These are phyloP conservation scores for Oikopleura dioica DNA, from an alignment of 23 tunicate species.

Conservation along the genomic window DNA sequence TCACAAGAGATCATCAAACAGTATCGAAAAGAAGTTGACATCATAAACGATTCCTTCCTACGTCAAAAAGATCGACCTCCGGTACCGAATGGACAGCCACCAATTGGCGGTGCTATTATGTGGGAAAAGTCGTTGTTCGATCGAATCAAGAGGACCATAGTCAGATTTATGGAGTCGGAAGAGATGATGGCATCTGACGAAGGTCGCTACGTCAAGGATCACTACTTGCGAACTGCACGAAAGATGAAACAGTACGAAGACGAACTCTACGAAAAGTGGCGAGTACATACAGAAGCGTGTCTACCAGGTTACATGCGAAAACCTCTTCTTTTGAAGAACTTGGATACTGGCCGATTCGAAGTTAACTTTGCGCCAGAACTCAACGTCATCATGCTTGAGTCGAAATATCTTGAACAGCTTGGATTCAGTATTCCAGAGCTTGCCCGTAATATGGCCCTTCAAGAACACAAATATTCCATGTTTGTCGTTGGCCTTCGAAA, in stretches of 20 bases:
- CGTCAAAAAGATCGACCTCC: constrained; percentile 44
- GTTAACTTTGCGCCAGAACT: constrained; percentile 68
- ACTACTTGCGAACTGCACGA: constrained; percentile 38
- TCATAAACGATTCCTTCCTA: constrained; percentile 37
- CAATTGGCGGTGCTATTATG: constrained; percentile 57
- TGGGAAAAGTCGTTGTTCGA: constrained; percentile 88
- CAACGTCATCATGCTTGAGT: constrained; percentile 52
- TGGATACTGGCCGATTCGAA: constrained; percentile 21
- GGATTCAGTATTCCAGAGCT: constrained; percentile 70
- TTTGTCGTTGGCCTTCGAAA: constrained; percentile 49
- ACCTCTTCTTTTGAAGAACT: constrained; percentile 25
- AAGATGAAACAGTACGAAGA: constrained; percentile 83
- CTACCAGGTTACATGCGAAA: constrained; percentile 42
- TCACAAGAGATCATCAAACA: constrained; percentile 78
- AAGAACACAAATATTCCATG: constrained; percentile 62
- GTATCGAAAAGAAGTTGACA: constrained; percentile 89
- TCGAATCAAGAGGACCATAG: constrained; percentile 72
- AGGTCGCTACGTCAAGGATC: constrained; percentile 45
- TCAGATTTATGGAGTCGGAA: constrained; percentile 54
- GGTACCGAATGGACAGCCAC: constrained; percentile 65
- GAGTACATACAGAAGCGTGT: constrained; percentile 26
- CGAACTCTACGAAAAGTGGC: constrained; percentile 35
- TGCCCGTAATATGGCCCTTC: constrained; percentile 75
- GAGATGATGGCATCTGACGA: constrained; percentile 63
- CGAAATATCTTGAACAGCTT: constrained; percentile 87